phyloP scores from a whole-genome alignment of 1,140 invertebrate species.

The Drosophila saltans region DNA sequence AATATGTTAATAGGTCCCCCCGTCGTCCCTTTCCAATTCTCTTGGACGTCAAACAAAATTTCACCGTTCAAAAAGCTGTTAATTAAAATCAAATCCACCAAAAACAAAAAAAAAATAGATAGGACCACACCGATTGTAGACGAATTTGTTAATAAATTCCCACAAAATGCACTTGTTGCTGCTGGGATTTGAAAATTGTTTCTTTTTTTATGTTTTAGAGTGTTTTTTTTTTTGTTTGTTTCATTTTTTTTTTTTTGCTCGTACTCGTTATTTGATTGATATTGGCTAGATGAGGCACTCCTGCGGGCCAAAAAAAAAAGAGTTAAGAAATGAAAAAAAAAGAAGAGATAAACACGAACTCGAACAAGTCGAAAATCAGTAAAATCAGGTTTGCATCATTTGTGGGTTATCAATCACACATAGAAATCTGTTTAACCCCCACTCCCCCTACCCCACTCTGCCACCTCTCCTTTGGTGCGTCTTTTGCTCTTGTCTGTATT shows the following conservation, averaged over 20 bases:
- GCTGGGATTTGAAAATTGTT: constrained; percentile 49
- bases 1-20: constrained; percentile 72
- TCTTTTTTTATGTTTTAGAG: constrained; percentile 17
- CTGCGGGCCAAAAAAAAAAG: constrained; percentile 39
- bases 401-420: constrained; percentile 79
- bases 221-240: neutral
- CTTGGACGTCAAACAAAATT: constrained; percentile 47
- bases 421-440: constrained; percentile 55
- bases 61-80: constrained; percentile 77
- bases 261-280: constrained; percentile 62
- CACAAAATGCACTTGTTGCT: constrained; percentile 51
- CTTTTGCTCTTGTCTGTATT: constrained; percentile 13
- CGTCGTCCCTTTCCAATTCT: constrained; percentile 15
- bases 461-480: neutral
- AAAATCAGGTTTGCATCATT: constrained; percentile 73
- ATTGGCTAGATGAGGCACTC: constrained; percentile 52
- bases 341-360: constrained; percentile 38
- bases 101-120: constrained; percentile 2
- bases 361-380: constrained; percentile 32
- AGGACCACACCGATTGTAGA: constrained; percentile 26
- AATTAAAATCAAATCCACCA: constrained; percentile 74
- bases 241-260: constrained; percentile 25
- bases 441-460: neutral
- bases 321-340: constrained; percentile 4
- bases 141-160: constrained; percentile 2